A percentile compares a stretch with the other conserved stretches of the same genome.
Conservation (phyloP, 2,888 invertebrate species). For the Trachelus troglodyta region DNA sequence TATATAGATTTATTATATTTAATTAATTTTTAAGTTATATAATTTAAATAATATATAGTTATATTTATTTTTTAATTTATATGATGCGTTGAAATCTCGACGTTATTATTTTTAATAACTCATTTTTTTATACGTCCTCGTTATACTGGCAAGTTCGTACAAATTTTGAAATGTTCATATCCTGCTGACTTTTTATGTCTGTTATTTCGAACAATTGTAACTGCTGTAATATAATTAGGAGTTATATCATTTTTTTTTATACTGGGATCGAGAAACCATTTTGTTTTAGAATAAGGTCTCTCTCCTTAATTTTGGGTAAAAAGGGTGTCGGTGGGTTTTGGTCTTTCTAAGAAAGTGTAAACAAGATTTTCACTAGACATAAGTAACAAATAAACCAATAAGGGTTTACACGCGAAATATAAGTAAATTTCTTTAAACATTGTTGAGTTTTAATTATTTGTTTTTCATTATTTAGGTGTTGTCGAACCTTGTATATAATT, state of each 20-base stretch:
- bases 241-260: neutral
- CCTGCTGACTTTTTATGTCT: neutral
- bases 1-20: slow-evolving; percentile 27
- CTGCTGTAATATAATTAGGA: neutral
- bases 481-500: neutral
- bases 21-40: slow-evolving; percentile 17
- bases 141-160: neutral
- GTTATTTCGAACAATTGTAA: neutral
- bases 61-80: neutral
- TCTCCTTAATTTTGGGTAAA: neutral
- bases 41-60: neutral
- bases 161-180: neutral
- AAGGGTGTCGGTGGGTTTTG: neutral
- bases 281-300: neutral
- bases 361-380: neutral
- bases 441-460: neutral
- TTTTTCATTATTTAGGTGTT: neutral
- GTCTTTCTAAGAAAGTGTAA: neutral
- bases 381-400: neutral
- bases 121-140: neutral
- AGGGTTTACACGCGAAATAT: neutral
- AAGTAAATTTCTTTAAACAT: neutral
- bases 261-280: neutral
- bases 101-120: neutral
- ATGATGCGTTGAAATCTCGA: neutral